Evolutionary conservation across 2,113 vertebrate genomes (phyloP).

Genomic region (Heterotilapia buettikoferi): DNA sequence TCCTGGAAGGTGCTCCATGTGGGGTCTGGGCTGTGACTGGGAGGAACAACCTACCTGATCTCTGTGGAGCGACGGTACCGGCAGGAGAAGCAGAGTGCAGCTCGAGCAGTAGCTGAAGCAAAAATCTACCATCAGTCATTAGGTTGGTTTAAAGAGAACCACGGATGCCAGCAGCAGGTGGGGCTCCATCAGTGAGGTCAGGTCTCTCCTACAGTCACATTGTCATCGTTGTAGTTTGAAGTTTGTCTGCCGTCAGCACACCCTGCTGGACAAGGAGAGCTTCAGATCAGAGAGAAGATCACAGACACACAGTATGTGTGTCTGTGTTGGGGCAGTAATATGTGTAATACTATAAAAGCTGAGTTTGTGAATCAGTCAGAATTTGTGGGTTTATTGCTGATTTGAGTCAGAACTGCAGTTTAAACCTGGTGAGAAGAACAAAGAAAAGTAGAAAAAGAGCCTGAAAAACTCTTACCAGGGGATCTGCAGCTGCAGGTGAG

Average conservation of each 20-base stretch:
- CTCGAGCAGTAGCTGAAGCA: background rate
- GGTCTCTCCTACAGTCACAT: background rate
- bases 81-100: background rate
- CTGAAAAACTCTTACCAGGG: background rate
- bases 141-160: accelerated
- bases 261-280: no score
- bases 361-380: background rate
- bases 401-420: background rate
- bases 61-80: accelerated
- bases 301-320: background rate
- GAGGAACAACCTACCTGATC: background rate
- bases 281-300: background rate
- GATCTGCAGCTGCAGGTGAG: background rate
- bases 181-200: background rate
- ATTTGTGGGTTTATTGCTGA: background rate
- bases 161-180: background rate
- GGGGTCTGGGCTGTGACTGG: accelerated
- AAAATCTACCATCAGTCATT: background rate
- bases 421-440: background rate
- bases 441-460: background rate
- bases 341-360: accelerated
- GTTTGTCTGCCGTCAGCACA: background rate
- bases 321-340: background rate
- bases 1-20: background rate
- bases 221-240: background rate